phyloP scores from a whole-genome alignment of 2,113 vertebrate species.

The Neolamprologus falcicula region DNA sequence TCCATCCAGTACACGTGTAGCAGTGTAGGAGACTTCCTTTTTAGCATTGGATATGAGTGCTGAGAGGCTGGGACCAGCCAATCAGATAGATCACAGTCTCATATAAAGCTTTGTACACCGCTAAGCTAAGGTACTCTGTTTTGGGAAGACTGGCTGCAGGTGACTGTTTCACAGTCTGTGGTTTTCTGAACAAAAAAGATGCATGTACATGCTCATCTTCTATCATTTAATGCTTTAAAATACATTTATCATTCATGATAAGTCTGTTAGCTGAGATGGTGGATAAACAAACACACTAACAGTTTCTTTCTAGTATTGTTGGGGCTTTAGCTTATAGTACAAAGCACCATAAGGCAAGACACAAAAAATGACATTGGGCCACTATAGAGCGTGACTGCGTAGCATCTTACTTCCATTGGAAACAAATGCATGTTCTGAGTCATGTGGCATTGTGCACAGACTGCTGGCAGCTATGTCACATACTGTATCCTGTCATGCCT shows the following conservation, averaged over 20 bases:
- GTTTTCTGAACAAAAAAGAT: background rate
- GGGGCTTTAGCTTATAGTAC: background rate
- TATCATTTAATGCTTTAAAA: background rate
- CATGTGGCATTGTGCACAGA: background rate
- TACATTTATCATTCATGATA: rapidly evolving
- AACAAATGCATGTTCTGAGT: background rate
- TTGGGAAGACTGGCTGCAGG: background rate
- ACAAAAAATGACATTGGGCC: background rate
- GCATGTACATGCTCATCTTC: background rate
- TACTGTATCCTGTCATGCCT: background rate
- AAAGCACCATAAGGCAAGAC: background rate
- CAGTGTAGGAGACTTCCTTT: background rate
- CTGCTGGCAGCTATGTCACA: background rate
- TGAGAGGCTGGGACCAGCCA: background rate
- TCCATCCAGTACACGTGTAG: background rate
- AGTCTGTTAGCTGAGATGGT: background rate
- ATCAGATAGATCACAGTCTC: background rate
- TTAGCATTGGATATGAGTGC: background rate
- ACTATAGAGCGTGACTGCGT: background rate
- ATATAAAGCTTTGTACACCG: background rate
- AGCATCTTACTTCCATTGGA: background rate
- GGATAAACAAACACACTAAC: background rate
- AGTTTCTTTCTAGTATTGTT: background rate
- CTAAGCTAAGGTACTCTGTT: background rate
- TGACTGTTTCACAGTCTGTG: background rate